Percentiles rank a stretch among this genome's conserved stretches.
Evolutionary conservation across 2,888 invertebrate species (phyloP).

Genomic region (Arge pagana): DNA sequence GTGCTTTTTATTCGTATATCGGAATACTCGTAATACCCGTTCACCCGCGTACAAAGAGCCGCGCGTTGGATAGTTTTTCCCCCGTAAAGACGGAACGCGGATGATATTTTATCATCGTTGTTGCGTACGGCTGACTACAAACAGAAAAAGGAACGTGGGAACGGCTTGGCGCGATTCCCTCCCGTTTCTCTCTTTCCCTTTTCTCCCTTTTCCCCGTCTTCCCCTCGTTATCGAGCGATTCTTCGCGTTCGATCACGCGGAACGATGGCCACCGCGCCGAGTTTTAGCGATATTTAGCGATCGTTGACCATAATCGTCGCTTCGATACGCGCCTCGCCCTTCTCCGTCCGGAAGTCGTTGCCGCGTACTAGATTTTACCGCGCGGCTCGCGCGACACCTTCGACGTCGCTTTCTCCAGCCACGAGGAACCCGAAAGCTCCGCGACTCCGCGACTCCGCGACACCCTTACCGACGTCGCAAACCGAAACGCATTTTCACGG

Average conservation of each 20-base stretch:
- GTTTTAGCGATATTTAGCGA: conserved; percentile 54
- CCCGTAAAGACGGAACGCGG: background rate
- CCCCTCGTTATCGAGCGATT: conserved; percentile 53
- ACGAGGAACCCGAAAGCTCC: too few relatives aligned
- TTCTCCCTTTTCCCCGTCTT: conserved; percentile 30
- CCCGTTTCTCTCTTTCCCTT: conserved; percentile 5
- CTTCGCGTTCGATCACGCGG: conserved; percentile 53
- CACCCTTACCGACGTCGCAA: too few relatives aligned
- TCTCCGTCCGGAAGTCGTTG: too few relatives aligned
- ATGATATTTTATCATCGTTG: too few relatives aligned
- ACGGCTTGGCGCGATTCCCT: conserved; percentile 5
- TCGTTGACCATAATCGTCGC: conserved; percentile 25
- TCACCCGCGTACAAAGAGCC: background rate
- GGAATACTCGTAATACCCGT: too few relatives aligned
- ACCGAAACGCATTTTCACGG: conserved; percentile 56
- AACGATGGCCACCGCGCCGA: conserved; percentile 51
- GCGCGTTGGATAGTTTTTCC: background rate
- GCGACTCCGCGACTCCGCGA: too few relatives aligned
- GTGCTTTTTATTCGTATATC: background rate
- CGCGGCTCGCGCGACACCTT: conserved; percentile 36
- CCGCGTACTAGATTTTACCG: conserved; percentile 55
- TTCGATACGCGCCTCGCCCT: too few relatives aligned
- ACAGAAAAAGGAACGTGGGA: too few relatives aligned
- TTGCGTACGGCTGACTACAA: too few relatives aligned
- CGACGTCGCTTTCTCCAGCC: conserved; percentile 14